phyloP scores from a whole-genome alignment of 92 coral and sea anemone genomes.

The Parazoanthus swiftii region DNA sequence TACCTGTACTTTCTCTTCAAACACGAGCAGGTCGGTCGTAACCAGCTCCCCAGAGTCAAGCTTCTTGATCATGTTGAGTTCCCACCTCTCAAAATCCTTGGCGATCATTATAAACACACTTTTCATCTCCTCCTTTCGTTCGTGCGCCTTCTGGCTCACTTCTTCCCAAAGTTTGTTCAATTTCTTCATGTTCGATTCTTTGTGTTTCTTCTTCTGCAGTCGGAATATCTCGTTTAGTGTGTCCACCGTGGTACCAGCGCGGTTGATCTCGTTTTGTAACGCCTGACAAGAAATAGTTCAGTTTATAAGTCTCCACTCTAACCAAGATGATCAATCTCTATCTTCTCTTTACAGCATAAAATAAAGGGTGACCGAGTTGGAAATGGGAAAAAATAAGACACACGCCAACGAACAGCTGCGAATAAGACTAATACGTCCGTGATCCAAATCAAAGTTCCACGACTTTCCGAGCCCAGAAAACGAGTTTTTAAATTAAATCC shows the following conservation, averaged over 20 bases:
- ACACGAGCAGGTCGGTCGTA: conserved; percentile 86
- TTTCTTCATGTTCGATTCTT: conserved; percentile 90
- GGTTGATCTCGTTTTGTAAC: conserved; percentile 82
- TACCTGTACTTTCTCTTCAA: conserved; percentile 94
- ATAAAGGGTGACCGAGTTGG: no score
- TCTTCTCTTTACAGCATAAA: no score
- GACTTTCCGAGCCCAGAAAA: no score
- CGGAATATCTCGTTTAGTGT: conserved; percentile 94
- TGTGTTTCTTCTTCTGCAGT: conserved; percentile 88
- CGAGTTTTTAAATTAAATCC: no score
- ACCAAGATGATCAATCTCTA: neutral
- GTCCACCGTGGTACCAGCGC: conserved; percentile 90
- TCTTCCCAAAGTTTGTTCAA: conserved; percentile 93
- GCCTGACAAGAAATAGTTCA: conserved; percentile 47
- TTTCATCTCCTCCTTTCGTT: conserved; percentile 81
- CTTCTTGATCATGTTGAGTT: conserved; percentile 75
- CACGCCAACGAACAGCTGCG: no score
- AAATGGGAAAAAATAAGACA: no score
- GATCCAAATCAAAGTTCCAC: no score
- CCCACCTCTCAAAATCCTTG: conserved; percentile 94
- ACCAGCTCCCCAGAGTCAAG: conserved; percentile 95
- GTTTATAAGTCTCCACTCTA: neutral
- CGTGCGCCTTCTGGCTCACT: conserved; percentile 68
- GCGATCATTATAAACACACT: conserved; percentile 89
- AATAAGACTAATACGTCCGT: no score